A percentile compares a stretch with the other conserved stretches of the same genome.
Evolutionary conservation across 2,113 vertebrate genomes (phyloP).

Genomic region (Andinoacara biseriatus): DNA sequence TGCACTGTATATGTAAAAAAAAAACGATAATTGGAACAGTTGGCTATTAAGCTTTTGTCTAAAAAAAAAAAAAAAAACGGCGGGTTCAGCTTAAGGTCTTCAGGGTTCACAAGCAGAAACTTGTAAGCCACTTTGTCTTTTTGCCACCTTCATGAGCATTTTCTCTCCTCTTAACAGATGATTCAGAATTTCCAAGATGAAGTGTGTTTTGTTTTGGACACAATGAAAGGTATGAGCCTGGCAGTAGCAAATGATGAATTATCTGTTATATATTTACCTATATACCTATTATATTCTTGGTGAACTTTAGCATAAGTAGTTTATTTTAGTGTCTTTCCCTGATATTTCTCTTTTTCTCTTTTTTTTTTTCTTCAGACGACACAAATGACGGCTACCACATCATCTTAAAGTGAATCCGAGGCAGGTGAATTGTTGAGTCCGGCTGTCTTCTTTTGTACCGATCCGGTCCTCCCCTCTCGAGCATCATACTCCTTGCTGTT

Average conservation of each 20-base stretch:
- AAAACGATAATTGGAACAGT: neutral
- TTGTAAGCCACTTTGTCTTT: neutral
- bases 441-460: slow-evolving; percentile 24
- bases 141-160: neutral
- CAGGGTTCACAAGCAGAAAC: neutral
- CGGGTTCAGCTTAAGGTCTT: neutral
- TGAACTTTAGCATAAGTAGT: neutral
- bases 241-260: neutral
- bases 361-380: slow-evolving; percentile 84
- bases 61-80: neutral
- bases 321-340: neutral
- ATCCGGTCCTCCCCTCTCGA: slow-evolving; percentile 34
- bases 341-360: slow-evolving; percentile 28
- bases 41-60: neutral
- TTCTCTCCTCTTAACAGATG: slow-evolving; percentile 82
- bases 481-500: slow-evolving; percentile 31
- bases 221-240: slow-evolving; percentile 89
- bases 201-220: slow-evolving; percentile 95
- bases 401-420: slow-evolving; percentile 87
- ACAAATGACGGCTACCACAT: slow-evolving; percentile 92
- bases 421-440: neutral
- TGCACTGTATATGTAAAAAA: neutral
- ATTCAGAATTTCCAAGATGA: slow-evolving; percentile 98
- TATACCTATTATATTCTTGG: neutral
- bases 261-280: neutral